Conservation (phyloP, 2,888 invertebrate genomes). For the Cryptosula pallasiana region DNA sequence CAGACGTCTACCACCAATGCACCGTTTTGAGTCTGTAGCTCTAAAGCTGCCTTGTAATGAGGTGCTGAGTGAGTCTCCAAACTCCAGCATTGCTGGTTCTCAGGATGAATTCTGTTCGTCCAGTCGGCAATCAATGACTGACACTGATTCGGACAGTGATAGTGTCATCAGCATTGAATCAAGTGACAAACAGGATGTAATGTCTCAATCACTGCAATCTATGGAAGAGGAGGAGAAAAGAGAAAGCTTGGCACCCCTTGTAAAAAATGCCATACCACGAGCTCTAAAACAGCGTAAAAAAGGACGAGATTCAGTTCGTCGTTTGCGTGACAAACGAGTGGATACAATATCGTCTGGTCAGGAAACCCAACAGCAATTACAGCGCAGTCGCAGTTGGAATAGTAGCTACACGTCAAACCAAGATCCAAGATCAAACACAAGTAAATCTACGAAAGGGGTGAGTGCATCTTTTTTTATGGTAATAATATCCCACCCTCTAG, state of each 20-base stretch:
- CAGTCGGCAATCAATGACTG: not conserved
- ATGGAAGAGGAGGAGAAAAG: not conserved
- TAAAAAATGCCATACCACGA: not conserved
- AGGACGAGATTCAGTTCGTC: conserved; percentile 14
- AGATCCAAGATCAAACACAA: not conserved
- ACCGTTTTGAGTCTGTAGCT: conserved; percentile 4
- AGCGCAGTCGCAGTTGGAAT: conserved; percentile 11
- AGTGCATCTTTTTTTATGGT: too few species aligned
- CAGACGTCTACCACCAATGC: not conserved
- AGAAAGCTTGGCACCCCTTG: not conserved
- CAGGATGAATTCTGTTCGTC: not conserved
- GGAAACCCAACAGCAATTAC: not conserved
- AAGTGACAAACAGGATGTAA: not conserved
- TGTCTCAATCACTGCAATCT: not conserved
- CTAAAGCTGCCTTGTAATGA: not conserved
- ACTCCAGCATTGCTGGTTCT: not conserved
- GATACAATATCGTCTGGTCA: not conserved
- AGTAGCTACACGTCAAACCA: not conserved
- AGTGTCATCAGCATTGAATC: not conserved
- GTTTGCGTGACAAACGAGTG: not conserved
- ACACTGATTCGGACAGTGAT: not conserved
- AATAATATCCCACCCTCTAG: too few species aligned
- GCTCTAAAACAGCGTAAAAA: conserved; percentile 2
- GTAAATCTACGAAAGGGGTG: conserved; percentile 18
- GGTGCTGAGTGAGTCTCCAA: not conserved